phyloP scores from a whole-genome alignment of 2,888 invertebrate species.

The Dasypolia templi region DNA sequence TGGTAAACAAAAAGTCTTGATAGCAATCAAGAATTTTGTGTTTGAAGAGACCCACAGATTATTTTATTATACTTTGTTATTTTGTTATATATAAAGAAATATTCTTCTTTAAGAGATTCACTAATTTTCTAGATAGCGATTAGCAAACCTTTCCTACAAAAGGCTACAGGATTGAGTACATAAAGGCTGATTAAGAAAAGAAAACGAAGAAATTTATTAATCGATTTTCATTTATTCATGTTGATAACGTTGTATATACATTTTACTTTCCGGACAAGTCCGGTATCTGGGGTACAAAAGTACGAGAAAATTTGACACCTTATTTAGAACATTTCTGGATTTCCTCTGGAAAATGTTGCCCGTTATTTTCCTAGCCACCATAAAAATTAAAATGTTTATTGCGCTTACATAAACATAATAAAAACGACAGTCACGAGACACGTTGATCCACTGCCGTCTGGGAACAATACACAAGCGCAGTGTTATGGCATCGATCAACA shows the following conservation, averaged over 20 bases:
- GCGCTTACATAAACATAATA: slow-evolving; percentile 1
- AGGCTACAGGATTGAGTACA: too few relatives aligned
- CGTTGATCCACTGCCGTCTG: slow-evolving; percentile 25
- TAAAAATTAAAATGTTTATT: slow-evolving; percentile 7
- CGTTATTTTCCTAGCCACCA: neutral
- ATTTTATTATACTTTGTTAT: too few relatives aligned
- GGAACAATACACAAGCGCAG: slow-evolving; percentile 42
- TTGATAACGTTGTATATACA: neutral
- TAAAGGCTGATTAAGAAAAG: neutral
- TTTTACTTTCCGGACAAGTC: neutral
- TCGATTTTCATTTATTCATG: neutral
- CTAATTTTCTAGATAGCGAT: neutral
- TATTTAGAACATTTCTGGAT: too few relatives aligned
- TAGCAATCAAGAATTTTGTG: neutral
- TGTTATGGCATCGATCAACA: slow-evolving; percentile 47
- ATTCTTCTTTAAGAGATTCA: neutral
- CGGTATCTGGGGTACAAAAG: neutral
- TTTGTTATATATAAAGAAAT: neutral
- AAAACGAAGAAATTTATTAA: neutral
- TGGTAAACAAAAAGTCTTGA: neutral
- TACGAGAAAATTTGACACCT: neutral
- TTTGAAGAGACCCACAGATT: neutral
- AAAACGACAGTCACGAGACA: slow-evolving; percentile 23
- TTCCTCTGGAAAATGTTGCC: neutral
- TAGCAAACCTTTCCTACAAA: neutral